These are phyloP conservation scores for Metacarcinus magister DNA, from an alignment of 2,888 invertebrate genomes.

Conservation along the genomic window DNA sequence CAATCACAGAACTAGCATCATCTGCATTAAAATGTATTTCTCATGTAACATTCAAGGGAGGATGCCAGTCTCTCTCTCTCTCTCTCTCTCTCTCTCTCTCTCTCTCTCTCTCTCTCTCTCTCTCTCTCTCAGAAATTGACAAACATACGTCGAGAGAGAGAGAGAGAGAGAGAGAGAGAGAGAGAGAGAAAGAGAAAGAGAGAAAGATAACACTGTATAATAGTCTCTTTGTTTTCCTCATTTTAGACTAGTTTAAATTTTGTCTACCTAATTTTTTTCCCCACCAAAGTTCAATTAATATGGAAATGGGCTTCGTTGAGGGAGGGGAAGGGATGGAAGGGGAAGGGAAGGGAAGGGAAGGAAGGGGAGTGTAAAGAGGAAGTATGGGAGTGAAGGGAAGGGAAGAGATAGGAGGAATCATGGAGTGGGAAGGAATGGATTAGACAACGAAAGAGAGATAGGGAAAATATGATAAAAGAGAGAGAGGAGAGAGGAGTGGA, in stretches of 20 bases:
- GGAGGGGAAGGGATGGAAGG: neutral
- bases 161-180: constrained; percentile 52
- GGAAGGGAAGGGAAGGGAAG: neutral
- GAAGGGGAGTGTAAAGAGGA: neutral
- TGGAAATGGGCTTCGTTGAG: constrained; percentile 19
- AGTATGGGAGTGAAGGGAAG: neutral
- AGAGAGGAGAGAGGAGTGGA: no score
- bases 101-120: constrained; percentile 47
- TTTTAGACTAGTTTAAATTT: constrained; percentile 7
- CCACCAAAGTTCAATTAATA: constrained; percentile 47
- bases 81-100: neutral
- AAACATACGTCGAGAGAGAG: neutral
- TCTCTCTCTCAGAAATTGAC: neutral
- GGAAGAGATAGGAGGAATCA: neutral
- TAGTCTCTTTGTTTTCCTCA: neutral
- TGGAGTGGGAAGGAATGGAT: neutral
- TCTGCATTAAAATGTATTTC: no score
- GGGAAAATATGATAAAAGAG: no score
- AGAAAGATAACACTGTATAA: no score
- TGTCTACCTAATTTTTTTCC: neutral
- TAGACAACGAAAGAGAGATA: neutral
- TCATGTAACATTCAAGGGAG: no score
- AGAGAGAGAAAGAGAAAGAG: neutral
- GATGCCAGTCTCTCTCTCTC: constrained; percentile 40
- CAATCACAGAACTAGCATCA: no score